Conservation (phyloP, 2,888 invertebrate species). For the Lymantria monacha region DNA sequence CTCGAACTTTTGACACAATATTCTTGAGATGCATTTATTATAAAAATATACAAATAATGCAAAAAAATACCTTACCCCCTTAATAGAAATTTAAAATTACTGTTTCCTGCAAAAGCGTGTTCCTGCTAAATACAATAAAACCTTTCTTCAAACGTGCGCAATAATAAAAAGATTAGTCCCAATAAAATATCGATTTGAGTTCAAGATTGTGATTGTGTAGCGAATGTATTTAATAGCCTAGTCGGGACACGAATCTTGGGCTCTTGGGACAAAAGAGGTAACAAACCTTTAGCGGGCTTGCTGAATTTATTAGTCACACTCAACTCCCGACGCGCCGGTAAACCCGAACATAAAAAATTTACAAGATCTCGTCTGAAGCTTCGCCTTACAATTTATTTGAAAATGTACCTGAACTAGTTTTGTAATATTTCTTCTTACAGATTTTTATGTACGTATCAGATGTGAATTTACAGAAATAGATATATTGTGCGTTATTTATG, state of each 20-base stretch:
- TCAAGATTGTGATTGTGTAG: constrained; percentile 41
- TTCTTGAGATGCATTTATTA: too few species aligned
- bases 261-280: constrained; percentile 35
- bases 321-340: constrained; percentile 24
- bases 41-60: too few species aligned
- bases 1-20: too few species aligned
- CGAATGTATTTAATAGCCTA: constrained; percentile 50
- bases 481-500: too few species aligned
- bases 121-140: too few species aligned
- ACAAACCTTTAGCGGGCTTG: constrained; percentile 41
- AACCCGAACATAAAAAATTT: constrained; percentile 43
- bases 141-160: too few species aligned
- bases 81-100: too few species aligned
- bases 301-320: constrained; percentile 46
- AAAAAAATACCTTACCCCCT: too few species aligned
- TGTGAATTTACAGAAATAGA: not conserved
- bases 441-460: not conserved
- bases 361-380: constrained; percentile 28
- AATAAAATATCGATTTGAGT: constrained; percentile 31
- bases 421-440: not conserved
- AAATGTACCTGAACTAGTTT: constrained; percentile 19
- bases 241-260: constrained; percentile 29
- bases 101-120: too few species aligned
- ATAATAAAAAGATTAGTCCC: constrained; percentile 16
- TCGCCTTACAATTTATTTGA: constrained; percentile 40